phyloP scores from a whole-genome alignment of 2,888 invertebrate genomes.

The Scrobipalpa atriplicella region DNA sequence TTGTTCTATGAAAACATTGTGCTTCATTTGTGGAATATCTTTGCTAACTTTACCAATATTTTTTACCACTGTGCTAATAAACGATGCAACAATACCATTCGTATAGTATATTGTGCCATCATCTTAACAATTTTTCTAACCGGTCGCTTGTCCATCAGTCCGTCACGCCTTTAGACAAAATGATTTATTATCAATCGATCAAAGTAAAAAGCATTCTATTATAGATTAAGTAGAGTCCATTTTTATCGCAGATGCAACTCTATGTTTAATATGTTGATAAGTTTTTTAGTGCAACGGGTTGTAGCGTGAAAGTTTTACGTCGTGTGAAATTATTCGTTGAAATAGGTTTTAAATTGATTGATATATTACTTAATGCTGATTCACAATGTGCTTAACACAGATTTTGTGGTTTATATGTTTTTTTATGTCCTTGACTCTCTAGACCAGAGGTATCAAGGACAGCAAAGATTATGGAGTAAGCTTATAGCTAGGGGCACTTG shows the following conservation, averaged over 20 bases:
- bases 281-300: conserved; percentile 47
- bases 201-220: conserved; percentile 52
- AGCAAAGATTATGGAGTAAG: no score
- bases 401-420: no score
- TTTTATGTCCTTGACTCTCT: no score
- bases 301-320: conserved; percentile 19
- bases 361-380: background rate
- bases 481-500: no score
- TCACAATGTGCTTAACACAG: no score
- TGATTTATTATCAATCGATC: conserved; percentile 63
- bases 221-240: conserved; percentile 42
- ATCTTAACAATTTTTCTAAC: conserved; percentile 26
- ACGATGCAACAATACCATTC: background rate
- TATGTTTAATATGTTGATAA: conserved; percentile 56
- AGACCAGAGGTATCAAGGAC: no score
- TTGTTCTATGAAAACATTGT: no score
- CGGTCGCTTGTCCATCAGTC: conserved; percentile 52
- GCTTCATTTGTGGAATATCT: no score
- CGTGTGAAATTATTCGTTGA: conserved; percentile 17
- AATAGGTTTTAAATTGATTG: background rate
- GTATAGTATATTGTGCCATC: conserved; percentile 15
- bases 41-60: no score
- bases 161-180: conserved; percentile 62
- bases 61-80: no score
- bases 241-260: conserved; percentile 43